These are phyloP conservation scores for Sphaerophoria rueppellii DNA, from an alignment of 2,888 invertebrate species.

Conservation along the genomic window DNA sequence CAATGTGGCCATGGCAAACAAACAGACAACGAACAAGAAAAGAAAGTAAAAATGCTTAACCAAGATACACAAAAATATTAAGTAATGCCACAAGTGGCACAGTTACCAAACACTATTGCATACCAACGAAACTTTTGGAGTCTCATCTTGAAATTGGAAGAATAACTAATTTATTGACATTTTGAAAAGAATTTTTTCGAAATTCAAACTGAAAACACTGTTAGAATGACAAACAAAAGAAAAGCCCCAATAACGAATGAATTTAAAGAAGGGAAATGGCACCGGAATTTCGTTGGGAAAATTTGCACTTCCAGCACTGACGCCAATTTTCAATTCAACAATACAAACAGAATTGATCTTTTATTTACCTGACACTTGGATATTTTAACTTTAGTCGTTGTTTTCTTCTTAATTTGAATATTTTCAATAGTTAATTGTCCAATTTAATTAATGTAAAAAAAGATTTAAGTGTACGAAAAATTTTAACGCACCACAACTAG, in stretches of 20 bases:
- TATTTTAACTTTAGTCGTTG: slow-evolving; percentile 22
- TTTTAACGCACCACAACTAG: slow-evolving; percentile 42
- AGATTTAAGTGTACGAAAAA: slow-evolving; percentile 34
- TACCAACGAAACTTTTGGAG: slow-evolving; percentile 16
- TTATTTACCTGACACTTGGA: slow-evolving; percentile 54
- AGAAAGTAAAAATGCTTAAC: slow-evolving; percentile 64
- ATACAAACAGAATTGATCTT: slow-evolving; percentile 27
- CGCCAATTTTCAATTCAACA: slow-evolving; percentile 58
- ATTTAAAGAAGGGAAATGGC: slow-evolving; percentile 40
- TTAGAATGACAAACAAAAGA: slow-evolving; percentile 6
- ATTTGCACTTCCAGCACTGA: slow-evolving; percentile 51
- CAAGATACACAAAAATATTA: slow-evolving; percentile 54
- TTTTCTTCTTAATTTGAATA: slow-evolving; percentile 13
- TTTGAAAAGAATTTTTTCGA: not conserved
- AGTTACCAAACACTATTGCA: slow-evolving; percentile 65
- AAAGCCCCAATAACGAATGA: slow-evolving; percentile 7
- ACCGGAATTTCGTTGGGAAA: slow-evolving; percentile 56
- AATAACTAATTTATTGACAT: not conserved
- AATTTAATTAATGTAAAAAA: slow-evolving; percentile 47
- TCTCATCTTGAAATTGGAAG: not conserved
- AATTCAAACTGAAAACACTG: not conserved
- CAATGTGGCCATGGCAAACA: slow-evolving; percentile 53
- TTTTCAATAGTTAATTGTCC: slow-evolving; percentile 31
- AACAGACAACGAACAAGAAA: slow-evolving; percentile 52
- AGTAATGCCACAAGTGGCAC: slow-evolving; percentile 72